Conservation (phyloP, 2,113 vertebrate species). For the Ageneiosus marmoratus region DNA sequence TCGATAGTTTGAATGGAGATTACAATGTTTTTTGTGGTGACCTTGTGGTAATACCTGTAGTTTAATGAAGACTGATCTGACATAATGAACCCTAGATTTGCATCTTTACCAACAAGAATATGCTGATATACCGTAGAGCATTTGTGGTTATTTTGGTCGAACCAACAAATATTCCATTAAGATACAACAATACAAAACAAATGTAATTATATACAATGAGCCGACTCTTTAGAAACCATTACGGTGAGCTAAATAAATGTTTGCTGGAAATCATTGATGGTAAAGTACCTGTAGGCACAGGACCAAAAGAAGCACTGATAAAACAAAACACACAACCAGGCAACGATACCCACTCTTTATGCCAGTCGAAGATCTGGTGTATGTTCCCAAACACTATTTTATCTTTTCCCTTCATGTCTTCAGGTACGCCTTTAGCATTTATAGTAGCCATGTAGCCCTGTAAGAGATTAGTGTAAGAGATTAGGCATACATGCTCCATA, state of each 20-base stretch:
- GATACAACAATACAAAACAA: neutral
- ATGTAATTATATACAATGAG: neutral
- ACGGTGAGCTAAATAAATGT: constrained; percentile 54
- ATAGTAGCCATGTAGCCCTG: constrained; percentile 89
- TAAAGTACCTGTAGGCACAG: neutral
- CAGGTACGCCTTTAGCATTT: constrained; percentile 79
- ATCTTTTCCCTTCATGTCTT: constrained; percentile 89
- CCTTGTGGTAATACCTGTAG: neutral
- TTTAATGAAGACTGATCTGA: neutral
- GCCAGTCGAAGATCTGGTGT: constrained; percentile 94
- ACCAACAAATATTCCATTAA: neutral
- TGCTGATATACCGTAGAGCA: neutral
- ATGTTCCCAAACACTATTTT: constrained; percentile 93
- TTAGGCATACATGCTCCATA: constrained; percentile 23
- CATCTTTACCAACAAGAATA: neutral
- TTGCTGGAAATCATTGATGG: neutral
- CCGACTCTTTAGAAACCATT: neutral
- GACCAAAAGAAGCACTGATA: neutral
- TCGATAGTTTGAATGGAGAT: too few species aligned
- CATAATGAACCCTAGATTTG: neutral
- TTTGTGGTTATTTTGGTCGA: neutral
- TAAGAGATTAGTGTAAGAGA: too few species aligned
- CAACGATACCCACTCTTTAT: constrained; percentile 82
- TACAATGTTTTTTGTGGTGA: neutral
- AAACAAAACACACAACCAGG: constrained; percentile 14